Evolutionary conservation across 2,888 invertebrate species (phyloP), one percentile per base, ranked within the genome.

Genomic region (Athripsodes cinereus): DNA sequence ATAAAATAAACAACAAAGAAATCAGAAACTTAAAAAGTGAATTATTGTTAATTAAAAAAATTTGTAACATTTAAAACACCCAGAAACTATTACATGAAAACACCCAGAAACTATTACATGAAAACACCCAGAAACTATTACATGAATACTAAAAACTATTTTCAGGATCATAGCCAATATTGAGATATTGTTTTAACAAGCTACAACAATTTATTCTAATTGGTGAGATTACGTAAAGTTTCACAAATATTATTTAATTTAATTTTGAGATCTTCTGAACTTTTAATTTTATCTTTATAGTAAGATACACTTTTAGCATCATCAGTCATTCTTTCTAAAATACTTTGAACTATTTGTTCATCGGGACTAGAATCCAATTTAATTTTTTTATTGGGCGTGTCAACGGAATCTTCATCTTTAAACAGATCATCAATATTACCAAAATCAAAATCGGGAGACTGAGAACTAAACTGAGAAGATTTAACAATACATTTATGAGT

Each of bases 381-480:
- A 1, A 66, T 63, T 66, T 70, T 73, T 65, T 78, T 77, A 60
- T 68, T 67, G 1, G 65, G 67, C 1, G 76, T 75, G 52, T 74
- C 72, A n/a, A n/a, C n/a, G 3, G 64, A 65, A 0, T 48, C 34
- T 44, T 69, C 70, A 19, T 64, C 64, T 44, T 69, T 70, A 62
- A 72, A 72, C 44, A 74, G 61, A 16, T 68, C 66, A 44, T 75
- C 72, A 11, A 74, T 67, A 61, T 75, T 72, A 2, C 68, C 70
- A 13, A 75, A 67, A 62, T 76, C 75, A 56, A 75, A 75, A 65
- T 74, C 72, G 58, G 64, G 72, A 58, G 63, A 68, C 58, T 22
- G 58, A 60, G 10, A 65, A 61, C 55, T 55, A 61, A 22, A 66
- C n/a, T 57, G 53, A 0, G 35, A n/a, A 47, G 10, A 13, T 16